Conservation (phyloP, 2,797 vertebrate genomes). For the Ptychadena robeensis region DNA sequence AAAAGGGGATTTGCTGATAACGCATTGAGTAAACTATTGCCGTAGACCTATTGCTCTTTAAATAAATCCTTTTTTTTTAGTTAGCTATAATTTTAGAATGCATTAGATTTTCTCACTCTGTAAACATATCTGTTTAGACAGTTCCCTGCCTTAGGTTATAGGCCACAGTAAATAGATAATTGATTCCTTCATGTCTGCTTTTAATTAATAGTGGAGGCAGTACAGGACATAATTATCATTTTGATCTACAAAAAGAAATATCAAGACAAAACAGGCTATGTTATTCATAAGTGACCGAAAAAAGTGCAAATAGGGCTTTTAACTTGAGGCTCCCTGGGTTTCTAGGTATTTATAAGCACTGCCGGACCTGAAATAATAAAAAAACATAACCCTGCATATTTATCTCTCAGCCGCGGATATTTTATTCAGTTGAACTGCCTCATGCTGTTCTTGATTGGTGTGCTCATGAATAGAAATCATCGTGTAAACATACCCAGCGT, state of each 20-base stretch:
- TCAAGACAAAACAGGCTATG: constrained; percentile 22
- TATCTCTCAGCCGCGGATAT: constrained; percentile 59
- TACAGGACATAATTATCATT: constrained; percentile 12
- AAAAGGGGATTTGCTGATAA: not conserved
- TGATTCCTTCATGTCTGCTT: constrained; percentile 32
- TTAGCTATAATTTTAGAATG: not conserved
- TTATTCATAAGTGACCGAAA: constrained; percentile 54
- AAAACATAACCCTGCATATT: constrained; percentile 63
- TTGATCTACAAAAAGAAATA: constrained; percentile 12
- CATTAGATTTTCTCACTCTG: not conserved
- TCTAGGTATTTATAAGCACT: constrained; percentile 62
- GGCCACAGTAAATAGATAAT: constrained; percentile 46
- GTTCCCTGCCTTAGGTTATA: constrained; percentile 20
- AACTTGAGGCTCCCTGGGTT: constrained; percentile 57
- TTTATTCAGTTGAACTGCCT: constrained; percentile 63
- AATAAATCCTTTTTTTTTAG: not conserved
- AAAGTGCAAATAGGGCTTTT: constrained; percentile 61
- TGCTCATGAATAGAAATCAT: constrained; percentile 64
- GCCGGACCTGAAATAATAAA: constrained; percentile 61
- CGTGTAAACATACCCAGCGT: constrained; percentile 62
- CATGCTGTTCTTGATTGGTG: constrained; percentile 63
- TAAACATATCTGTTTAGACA: constrained; percentile 32
- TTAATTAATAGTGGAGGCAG: constrained; percentile 47
- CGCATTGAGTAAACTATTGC: not conserved
- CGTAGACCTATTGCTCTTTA: not conserved